Conservation (phyloP, 2,113 vertebrate species). For the Alligator sinensis region DNA sequence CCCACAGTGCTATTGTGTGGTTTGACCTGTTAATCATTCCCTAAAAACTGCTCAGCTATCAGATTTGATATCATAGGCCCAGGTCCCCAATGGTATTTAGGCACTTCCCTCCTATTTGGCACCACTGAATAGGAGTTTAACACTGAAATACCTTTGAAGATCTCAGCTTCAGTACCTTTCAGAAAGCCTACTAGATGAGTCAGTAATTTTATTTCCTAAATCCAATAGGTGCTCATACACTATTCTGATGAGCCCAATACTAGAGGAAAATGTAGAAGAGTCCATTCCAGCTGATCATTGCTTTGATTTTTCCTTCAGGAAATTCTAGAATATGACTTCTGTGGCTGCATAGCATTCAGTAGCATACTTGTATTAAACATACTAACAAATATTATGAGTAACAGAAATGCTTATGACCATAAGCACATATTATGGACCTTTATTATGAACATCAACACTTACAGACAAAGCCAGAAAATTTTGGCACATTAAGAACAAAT, state of each 20-base stretch:
- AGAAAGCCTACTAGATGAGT: background rate
- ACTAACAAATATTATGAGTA: background rate
- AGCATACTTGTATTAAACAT: background rate
- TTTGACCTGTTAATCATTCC: background rate
- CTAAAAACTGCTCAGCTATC: background rate
- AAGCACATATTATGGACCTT: background rate
- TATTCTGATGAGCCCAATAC: background rate
- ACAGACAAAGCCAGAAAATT: background rate
- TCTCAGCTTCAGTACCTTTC: background rate
- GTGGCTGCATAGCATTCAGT: background rate
- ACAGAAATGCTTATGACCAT: background rate
- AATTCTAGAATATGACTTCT: background rate
- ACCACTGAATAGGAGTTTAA: background rate
- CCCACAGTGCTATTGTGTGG: too few species aligned
- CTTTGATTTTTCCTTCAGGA: background rate
- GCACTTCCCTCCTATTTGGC: background rate
- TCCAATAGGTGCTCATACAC: background rate
- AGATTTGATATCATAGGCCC: background rate
- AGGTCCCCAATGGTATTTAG: background rate
- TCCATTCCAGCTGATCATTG: background rate
- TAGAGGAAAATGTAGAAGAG: accelerated
- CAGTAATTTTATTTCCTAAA: background rate
- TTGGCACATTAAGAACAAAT: background rate
- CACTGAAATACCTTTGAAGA: background rate
- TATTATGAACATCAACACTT: background rate